phyloP scores from a whole-genome alignment of 2,797 vertebrate species.

The Platyrinchus mystaceus region DNA sequence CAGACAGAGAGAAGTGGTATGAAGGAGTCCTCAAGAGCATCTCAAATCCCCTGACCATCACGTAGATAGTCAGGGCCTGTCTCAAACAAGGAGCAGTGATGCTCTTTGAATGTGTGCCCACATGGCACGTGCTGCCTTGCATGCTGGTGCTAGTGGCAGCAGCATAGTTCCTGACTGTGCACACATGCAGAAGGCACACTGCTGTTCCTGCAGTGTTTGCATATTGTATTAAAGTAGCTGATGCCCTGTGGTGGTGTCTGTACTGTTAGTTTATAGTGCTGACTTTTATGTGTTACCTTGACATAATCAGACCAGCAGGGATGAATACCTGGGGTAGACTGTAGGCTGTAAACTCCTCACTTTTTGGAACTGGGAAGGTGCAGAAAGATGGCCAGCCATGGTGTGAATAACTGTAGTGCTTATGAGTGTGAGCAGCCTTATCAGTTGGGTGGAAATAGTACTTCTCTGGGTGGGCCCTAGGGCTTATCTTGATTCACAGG shows the following conservation, averaged over 20 bases:
- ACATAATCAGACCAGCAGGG: background rate
- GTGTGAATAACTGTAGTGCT: background rate
- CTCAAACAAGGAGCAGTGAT: background rate
- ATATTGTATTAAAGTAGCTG: background rate
- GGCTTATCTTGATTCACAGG: background rate
- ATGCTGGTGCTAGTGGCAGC: rapidly evolving
- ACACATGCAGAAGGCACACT: background rate
- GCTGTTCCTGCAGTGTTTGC: background rate
- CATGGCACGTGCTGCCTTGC: background rate
- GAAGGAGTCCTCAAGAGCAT: background rate
- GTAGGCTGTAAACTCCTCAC: background rate
- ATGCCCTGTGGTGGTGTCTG: background rate
- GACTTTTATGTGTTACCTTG: background rate
- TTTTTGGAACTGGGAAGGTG: background rate
- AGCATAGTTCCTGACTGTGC: background rate
- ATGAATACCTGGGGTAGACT: background rate
- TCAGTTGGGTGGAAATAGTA: background rate
- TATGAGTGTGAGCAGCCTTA: background rate
- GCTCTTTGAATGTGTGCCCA: too few relatives aligned
- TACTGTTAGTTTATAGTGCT: background rate
- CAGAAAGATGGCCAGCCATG: background rate
- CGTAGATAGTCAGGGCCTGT: background rate
- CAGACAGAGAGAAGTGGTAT: background rate
- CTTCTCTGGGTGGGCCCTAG: background rate
- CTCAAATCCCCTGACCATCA: background rate